A percentile compares a stretch with the other conserved stretches of the same genome.
phyloP scores from a whole-genome alignment of 2,797 vertebrate species.

The Falco cherrug region DNA sequence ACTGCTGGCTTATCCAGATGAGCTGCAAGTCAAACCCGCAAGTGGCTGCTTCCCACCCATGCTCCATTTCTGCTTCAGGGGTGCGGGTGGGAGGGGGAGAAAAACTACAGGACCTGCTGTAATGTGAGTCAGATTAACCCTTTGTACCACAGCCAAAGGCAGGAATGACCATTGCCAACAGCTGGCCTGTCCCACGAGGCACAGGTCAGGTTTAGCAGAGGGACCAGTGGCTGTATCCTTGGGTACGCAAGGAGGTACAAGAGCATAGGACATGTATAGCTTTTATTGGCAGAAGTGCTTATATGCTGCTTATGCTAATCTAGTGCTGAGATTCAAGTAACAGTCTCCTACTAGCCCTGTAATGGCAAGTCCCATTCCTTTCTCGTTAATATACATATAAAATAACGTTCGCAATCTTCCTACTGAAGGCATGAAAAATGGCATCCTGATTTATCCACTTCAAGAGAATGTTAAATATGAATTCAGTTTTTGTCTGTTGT shows the following conservation, averaged over 20 bases:
- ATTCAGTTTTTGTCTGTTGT: rapidly evolving
- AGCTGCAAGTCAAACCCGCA: not conserved
- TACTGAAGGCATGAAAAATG: not conserved
- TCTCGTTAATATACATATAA: not conserved
- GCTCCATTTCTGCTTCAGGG: not conserved
- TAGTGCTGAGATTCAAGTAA: not conserved
- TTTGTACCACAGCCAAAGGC: not conserved
- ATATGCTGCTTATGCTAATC: not conserved
- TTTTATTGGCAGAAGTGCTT: rapidly evolving
- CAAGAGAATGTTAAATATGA: not conserved
- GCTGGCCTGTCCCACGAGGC: not conserved
- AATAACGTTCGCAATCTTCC: not conserved
- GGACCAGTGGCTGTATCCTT: rapidly evolving
- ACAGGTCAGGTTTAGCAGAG: not conserved
- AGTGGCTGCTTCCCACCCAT: not conserved
- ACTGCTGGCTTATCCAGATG: not conserved
- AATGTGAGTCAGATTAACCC: not conserved
- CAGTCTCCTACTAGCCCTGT: not conserved
- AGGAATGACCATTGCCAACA: not conserved
- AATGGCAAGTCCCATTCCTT: not conserved
- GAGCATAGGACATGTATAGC: rapidly evolving
- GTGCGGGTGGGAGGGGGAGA: rapidly evolving
- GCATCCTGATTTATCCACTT: not conserved
- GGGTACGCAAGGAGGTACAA: not conserved
- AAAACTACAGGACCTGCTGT: not conserved